Percentiles rank a stretch among this genome's conserved stretches.
Evolutionary conservation across 1,140 invertebrate species (phyloP).

Genomic region (Drosophila ficusphila): DNA sequence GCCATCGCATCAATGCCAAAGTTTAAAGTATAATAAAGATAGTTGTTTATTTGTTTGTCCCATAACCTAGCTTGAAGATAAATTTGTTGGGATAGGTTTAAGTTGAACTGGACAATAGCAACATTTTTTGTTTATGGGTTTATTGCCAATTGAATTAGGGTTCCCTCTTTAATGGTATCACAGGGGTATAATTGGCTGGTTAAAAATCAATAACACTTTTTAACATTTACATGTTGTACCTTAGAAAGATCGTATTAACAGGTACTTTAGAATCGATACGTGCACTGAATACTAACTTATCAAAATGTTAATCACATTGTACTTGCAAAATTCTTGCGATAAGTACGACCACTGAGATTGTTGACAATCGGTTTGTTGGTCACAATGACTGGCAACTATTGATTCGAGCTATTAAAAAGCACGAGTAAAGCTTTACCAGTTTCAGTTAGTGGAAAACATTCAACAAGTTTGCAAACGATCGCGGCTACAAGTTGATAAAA

Average conservation of each 20-base stretch:
- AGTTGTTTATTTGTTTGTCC: neutral
- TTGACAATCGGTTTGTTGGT: conserved; percentile 11
- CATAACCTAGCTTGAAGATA: neutral
- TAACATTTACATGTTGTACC: neutral
- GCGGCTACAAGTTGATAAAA: neutral
- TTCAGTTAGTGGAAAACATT: neutral
- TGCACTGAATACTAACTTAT: neutral
- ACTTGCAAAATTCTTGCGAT: neutral
- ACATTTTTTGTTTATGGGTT: neutral
- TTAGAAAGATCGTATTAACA: neutral
- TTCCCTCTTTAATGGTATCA: neutral
- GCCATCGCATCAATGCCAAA: conserved; percentile 7
- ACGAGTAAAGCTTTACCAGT: neutral
- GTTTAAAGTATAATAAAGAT: neutral
- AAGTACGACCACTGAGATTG: neutral
- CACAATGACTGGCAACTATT: conserved; percentile 19
- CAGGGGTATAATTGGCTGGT: neutral
- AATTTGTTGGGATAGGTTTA: conserved; percentile 3
- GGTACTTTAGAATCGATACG: neutral
- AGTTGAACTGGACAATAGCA: neutral
- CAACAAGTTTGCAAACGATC: neutral
- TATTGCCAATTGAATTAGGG: neutral
- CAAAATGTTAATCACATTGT: neutral
- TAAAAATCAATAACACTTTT: neutral
- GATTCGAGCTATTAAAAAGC: neutral